Evolutionary conservation across 2,888 invertebrate genomes (phyloP).

Genomic region (Diaperis boleti): DNA sequence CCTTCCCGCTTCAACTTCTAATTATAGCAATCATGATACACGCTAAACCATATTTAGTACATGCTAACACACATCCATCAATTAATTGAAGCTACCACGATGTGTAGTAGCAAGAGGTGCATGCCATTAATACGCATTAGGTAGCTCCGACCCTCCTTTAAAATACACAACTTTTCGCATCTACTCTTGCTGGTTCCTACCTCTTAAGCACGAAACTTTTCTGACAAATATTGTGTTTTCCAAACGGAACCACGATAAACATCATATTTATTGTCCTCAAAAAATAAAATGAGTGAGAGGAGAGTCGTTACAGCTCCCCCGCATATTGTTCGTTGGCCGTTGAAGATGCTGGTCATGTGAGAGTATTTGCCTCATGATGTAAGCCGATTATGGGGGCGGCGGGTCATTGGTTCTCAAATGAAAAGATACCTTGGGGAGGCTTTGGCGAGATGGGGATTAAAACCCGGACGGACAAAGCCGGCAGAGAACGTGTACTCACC

Average conservation of each 20-base stretch:
- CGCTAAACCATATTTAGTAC: constrained; percentile 25
- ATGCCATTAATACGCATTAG: constrained; percentile 21
- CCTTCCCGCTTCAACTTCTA: neutral
- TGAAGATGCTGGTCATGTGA: neutral
- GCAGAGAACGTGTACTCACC: too few species aligned
- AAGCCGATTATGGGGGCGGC: constrained; percentile 21
- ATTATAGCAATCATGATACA: constrained; percentile 23
- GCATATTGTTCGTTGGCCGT: neutral
- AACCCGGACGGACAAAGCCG: neutral
- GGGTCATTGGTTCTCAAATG: constrained; percentile 10
- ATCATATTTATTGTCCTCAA: constrained; percentile 37
- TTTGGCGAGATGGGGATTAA: neutral
- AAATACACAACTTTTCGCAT: neutral
- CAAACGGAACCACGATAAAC: constrained; percentile 34
- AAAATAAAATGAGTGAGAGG: constrained; percentile 21
- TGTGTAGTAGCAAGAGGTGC: constrained; percentile 13
- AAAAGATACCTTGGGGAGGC: neutral
- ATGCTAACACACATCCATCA: constrained; percentile 17
- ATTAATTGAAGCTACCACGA: constrained; percentile 2
- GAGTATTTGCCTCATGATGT: constrained; percentile 15
- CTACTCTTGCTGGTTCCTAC: constrained; percentile 34
- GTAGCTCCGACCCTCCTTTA: constrained; percentile 4
- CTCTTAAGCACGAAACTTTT: constrained; percentile 47
- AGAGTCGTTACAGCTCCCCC: neutral
- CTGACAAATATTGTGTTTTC: constrained; percentile 45